Percentiles rank a stretch among this genome's conserved stretches.
phyloP scores from a whole-genome alignment of 2,113 vertebrate genomes.

The Gymnogyps californianus region DNA sequence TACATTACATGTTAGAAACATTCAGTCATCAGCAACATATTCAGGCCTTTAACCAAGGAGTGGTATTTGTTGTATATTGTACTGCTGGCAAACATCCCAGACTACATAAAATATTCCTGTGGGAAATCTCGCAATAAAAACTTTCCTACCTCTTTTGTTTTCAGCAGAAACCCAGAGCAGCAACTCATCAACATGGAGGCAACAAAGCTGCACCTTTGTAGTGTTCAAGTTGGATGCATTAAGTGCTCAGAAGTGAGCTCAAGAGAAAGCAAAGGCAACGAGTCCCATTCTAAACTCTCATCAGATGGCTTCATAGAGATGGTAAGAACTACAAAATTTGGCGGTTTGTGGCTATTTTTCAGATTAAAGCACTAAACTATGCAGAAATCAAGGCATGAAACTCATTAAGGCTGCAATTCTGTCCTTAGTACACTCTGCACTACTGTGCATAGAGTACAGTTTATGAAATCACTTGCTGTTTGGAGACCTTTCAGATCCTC shows the following conservation, averaged over 20 bases:
- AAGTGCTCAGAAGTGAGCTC: background rate
- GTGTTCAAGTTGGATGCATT: background rate
- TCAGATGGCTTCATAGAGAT: background rate
- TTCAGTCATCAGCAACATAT: background rate
- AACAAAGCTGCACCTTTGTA: background rate
- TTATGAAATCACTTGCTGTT: background rate
- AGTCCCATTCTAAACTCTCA: background rate
- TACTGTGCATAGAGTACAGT: background rate
- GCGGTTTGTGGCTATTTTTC: background rate
- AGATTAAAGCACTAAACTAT: background rate
- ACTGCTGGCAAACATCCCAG: background rate
- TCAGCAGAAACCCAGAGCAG: background rate
- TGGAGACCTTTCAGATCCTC: background rate
- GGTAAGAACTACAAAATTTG: background rate
- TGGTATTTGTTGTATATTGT: background rate
- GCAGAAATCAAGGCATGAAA: background rate
- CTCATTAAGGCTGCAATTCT: background rate
- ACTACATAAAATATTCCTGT: background rate
- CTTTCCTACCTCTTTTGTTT: background rate
- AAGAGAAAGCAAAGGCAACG: background rate
- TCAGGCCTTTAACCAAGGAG: background rate
- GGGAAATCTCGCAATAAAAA: background rate
- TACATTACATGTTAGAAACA: background rate
- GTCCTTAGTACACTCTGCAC: background rate
- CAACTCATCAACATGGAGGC: background rate